Base-by-base conservation (phyloP, 2,113 vertebrate species). In the Abramis brama region DNA sequence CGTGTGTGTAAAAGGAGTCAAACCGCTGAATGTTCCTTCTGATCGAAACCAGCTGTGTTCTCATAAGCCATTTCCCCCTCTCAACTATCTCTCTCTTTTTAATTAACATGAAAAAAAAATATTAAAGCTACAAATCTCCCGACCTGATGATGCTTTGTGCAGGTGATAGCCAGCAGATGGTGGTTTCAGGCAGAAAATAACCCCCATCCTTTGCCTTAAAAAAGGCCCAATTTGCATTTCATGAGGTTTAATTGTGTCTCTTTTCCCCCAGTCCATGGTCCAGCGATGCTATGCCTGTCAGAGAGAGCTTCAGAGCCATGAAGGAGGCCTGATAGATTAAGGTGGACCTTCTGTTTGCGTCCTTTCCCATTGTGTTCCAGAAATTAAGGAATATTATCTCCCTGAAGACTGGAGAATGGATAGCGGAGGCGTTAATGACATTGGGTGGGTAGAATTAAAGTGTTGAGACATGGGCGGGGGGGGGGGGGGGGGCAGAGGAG, bases 181-280 rank as follows among this genome's bases (percentile, higher is more conserved):
- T 95, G 93, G 91, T 86, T 81, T 88, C 90, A 93, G 89, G 92
- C 92, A 2, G 88, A 87, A 88, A 87, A 88, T 85, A 84, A 79
- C 15, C 52, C 5, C 47, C 52, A 43, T 94, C 91, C 94, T 93
- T 75, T 55, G 75, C 88, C 75, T 70, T 4, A 93, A 95, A 95
- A 94, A 96, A 95, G 94, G 92, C 6, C 43, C 82, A 66, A 95
- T 98, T 98, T 98, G 96, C 97, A 97, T 98, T 98, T 97, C 97
- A 98, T 98, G 96, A 98, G 95, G 93, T 91, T 95, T 96, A 96
- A 94, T 94, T 95, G 94, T 93, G 93, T 97, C 95, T 95, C 91
- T 94, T 94, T 94, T 94, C 94, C 94, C 94, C 92, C 50, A 36
- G 70, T 36, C 52, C 57, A n/a, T 47, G 79, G 66, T 79, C 82